Conservation (phyloP, 1,140 invertebrate genomes). For the Muscidifurax raptorellus region DNA sequence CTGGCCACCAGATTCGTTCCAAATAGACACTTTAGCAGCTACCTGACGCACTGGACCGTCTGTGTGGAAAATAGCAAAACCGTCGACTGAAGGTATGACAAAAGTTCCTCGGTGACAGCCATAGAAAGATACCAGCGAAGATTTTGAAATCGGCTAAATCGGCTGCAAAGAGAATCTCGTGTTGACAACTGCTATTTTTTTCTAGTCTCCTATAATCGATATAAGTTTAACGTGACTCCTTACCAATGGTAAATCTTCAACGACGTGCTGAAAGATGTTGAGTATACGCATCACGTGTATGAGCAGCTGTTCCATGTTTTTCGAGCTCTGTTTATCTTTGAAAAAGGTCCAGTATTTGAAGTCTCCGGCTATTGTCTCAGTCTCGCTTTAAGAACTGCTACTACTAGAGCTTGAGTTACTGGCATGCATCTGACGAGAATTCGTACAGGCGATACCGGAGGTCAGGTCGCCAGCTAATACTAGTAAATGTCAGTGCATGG, state of each 20-base stretch:
- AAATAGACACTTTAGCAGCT: slow-evolving; percentile 89
- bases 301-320: slow-evolving; percentile 79
- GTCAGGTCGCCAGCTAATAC: slow-evolving; percentile 81
- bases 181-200: no score
- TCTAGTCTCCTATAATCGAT: no score
- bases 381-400: slow-evolving; percentile 25
- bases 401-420: neutral
- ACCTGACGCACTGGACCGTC: slow-evolving; percentile 87
- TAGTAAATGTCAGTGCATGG: slow-evolving; percentile 79
- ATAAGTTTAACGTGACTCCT: neutral
- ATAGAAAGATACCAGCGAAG: slow-evolving; percentile 78
- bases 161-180: slow-evolving; percentile 51
- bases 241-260: slow-evolving; percentile 79
- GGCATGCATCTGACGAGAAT: slow-evolving; percentile 55
- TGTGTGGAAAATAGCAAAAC: slow-evolving; percentile 83
- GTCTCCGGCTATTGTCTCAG: neutral
- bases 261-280: slow-evolving; percentile 85
- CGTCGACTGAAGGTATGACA: slow-evolving; percentile 85
- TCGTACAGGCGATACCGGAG: slow-evolving; percentile 75
- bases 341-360: slow-evolving; percentile 76
- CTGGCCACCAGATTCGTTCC: slow-evolving; percentile 86
- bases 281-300: slow-evolving; percentile 82
- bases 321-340: slow-evolving; percentile 73
- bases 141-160: slow-evolving; percentile 62
- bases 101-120: slow-evolving; percentile 86